phyloP scores from a whole-genome alignment of 2,888 invertebrate genomes.

The Caenorhabditis japonica region DNA sequence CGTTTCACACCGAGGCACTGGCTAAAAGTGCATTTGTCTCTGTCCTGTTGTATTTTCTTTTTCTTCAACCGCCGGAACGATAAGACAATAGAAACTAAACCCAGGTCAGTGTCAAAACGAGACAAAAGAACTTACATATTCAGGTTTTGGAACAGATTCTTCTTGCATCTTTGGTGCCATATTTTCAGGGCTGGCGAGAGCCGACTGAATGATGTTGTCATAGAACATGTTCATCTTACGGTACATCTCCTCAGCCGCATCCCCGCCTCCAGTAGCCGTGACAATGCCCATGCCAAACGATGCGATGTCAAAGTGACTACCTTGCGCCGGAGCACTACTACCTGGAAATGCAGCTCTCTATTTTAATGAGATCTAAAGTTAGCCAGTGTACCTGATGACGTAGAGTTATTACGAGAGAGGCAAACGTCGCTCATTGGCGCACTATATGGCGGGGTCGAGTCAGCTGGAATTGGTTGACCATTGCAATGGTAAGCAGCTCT shows the following conservation, averaged over 20 bases:
- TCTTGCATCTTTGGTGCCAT: constrained; percentile 26
- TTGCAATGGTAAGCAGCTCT: constrained; percentile 50
- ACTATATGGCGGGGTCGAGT: constrained; percentile 43
- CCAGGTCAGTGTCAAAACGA: too few relatives aligned
- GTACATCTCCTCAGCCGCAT: constrained; percentile 50
- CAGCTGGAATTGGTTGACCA: constrained; percentile 41
- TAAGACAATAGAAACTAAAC: constrained; percentile 29
- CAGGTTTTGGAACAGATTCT: constrained; percentile 31
- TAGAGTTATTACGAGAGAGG: constrained; percentile 45
- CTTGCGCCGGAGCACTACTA: constrained; percentile 28
- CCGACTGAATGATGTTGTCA: constrained; percentile 44
- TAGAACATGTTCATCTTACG: constrained; percentile 51
- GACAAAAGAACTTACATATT: constrained; percentile 42
- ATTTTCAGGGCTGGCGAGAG: constrained; percentile 54
- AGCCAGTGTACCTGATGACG: constrained; percentile 28
- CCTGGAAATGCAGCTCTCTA: constrained; percentile 28
- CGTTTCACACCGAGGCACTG: constrained; percentile 27
- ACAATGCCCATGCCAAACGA: constrained; percentile 54
- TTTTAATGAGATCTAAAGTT: constrained; percentile 13
- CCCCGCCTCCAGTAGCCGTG: constrained; percentile 48
- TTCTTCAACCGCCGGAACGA: constrained; percentile 5
- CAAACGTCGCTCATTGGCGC: constrained; percentile 46
- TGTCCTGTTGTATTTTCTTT: constrained; percentile 12
- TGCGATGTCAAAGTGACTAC: constrained; percentile 35
- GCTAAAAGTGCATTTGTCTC: constrained; percentile 30